phyloP scores from a whole-genome alignment of 2,797 vertebrate species.

The Danio kyathit region DNA sequence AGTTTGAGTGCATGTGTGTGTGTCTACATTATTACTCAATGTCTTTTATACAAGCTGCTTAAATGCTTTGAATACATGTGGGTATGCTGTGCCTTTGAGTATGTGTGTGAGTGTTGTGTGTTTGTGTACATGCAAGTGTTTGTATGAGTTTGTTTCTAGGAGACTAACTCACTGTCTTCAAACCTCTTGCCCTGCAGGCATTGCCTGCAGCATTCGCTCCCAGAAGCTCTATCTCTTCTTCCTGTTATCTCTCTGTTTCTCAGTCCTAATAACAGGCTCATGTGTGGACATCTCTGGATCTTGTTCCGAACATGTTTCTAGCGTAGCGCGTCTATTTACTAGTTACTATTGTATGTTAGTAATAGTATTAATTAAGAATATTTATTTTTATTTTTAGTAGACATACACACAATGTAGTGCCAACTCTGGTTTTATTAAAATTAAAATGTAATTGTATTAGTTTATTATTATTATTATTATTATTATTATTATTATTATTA shows the following conservation, averaged over 20 bases:
- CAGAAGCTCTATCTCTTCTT: constrained; percentile 30
- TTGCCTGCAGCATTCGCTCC: constrained; percentile 63
- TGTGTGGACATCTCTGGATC: constrained; percentile 30
- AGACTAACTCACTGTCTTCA: constrained; percentile 60
- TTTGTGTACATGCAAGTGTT: constrained; percentile 16
- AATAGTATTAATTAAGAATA: neutral
- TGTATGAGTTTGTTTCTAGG: constrained; percentile 26
- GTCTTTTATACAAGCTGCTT: constrained; percentile 17
- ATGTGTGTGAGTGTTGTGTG: constrained; percentile 26
- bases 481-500: no score
- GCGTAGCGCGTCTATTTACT: neutral
- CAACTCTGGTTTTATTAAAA: no score
- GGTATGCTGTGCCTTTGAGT: constrained; percentile 10
- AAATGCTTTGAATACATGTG: constrained; percentile 15
- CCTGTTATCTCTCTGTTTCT: constrained; percentile 29
- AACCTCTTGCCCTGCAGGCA: constrained; percentile 66
- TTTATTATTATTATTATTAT: no score
- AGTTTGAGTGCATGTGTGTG: neutral
- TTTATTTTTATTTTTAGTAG: no score
- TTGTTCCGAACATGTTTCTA: neutral
- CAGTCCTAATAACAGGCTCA: neutral
- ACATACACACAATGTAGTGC: no score
- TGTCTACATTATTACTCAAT: constrained; percentile 10
- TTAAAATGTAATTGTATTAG: no score
- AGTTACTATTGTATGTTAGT: neutral